Evolutionary conservation across 2,113 vertebrate species (phyloP).

Genomic region (Salvelinus fontinalis): DNA sequence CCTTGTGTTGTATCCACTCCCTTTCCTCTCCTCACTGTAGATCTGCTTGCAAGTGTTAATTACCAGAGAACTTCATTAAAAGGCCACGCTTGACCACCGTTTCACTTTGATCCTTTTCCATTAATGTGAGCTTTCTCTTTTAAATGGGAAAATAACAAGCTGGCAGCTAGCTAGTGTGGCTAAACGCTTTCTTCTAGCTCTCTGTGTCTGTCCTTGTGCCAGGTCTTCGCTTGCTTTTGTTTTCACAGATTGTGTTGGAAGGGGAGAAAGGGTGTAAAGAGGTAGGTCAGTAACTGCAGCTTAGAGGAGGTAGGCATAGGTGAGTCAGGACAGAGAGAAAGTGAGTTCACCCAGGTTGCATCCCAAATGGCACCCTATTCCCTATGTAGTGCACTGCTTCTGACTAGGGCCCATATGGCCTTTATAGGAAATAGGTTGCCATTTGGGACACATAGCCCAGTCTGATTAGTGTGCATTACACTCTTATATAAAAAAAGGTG

Average conservation of each 20-base stretch:
- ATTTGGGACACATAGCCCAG: too few relatives aligned
- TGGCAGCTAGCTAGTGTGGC: slow-evolving; percentile 19
- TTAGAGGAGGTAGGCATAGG: slow-evolving; percentile 15
- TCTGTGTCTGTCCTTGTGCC: slow-evolving; percentile 10
- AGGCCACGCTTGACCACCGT: slow-evolving; percentile 70
- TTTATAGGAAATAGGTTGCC: too few relatives aligned
- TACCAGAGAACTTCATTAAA: slow-evolving; percentile 74
- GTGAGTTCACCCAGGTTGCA: too few relatives aligned
- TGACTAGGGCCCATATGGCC: not conserved
- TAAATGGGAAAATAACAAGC: slow-evolving; percentile 39
- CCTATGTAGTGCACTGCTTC: too few relatives aligned
- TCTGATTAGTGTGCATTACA: too few relatives aligned
- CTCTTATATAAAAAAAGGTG: too few relatives aligned
- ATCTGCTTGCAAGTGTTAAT: slow-evolving; percentile 58
- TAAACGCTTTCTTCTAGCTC: slow-evolving; percentile 37
- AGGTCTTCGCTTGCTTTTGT: slow-evolving; percentile 33
- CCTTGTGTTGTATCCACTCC: slow-evolving; percentile 16
- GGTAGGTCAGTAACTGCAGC: slow-evolving; percentile 28
- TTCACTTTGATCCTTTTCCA: slow-evolving; percentile 66
- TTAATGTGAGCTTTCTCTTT: slow-evolving; percentile 22
- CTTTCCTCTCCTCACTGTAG: slow-evolving; percentile 8
- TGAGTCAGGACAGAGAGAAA: slow-evolving; percentile 11
- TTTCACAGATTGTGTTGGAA: slow-evolving; percentile 57
- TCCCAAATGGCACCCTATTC: too few relatives aligned
- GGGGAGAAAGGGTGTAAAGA: slow-evolving; percentile 53